A percentile compares a stretch with the other conserved stretches of the same genome.
Conservation (phyloP, 2,888 invertebrate genomes). For the Muscina levida region DNA sequence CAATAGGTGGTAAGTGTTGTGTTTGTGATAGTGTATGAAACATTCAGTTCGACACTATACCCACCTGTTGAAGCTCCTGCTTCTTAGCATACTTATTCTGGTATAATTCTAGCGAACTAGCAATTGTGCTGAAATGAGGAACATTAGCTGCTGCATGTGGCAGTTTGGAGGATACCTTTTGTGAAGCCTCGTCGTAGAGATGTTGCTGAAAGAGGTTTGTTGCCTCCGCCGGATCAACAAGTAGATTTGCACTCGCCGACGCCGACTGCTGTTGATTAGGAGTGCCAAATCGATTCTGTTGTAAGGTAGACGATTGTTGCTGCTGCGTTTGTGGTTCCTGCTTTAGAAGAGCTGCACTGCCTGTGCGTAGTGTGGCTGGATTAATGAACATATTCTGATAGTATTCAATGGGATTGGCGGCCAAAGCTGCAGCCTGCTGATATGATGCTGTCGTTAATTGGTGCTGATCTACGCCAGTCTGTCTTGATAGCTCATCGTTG, state of each 20-base stretch:
- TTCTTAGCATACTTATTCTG: conserved; percentile 79
- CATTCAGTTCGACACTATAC: conserved; percentile 67
- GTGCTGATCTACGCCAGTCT: conserved; percentile 63
- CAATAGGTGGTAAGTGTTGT: too few relatives aligned
- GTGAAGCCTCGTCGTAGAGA: conserved; percentile 74
- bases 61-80: conserved; percentile 78
- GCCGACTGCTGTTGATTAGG: conserved; percentile 67
- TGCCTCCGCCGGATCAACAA: conserved; percentile 72
- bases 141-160: conserved; percentile 73
- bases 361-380: conserved; percentile 74
- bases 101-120: conserved; percentile 79
- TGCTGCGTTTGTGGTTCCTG: conserved; percentile 69
- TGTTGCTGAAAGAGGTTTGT: conserved; percentile 77
- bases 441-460: conserved; percentile 71
- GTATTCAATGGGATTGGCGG: conserved; percentile 76
- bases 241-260: conserved; percentile 55
- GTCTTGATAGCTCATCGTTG: conserved; percentile 58
- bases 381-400: conserved; percentile 79
- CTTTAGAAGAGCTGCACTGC: conserved; percentile 69
- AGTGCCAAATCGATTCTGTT: conserved; percentile 68
- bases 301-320: conserved; percentile 68
- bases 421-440: conserved; percentile 72
- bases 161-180: conserved; percentile 70
- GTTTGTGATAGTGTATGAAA: conserved; percentile 29
- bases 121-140: conserved; percentile 76